A percentile compares a stretch with the other conserved stretches of the same genome.
Conservation (phyloP, 1,140 invertebrate genomes). For the Acromyrmex heyeri region DNA sequence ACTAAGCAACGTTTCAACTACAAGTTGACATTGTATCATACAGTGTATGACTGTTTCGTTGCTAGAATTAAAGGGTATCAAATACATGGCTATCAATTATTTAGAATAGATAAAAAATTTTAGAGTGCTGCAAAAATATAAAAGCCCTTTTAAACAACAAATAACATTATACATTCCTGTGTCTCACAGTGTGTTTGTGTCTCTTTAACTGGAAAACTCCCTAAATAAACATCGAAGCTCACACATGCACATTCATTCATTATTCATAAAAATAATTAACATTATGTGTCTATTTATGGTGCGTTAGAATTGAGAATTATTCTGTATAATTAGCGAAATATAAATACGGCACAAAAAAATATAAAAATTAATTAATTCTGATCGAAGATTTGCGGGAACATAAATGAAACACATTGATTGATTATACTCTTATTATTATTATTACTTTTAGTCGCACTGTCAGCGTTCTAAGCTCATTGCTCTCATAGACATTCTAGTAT, state of each 20-base stretch:
- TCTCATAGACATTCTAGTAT: neutral
- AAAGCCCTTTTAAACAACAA: too few species aligned
- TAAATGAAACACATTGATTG: neutral
- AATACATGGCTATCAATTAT: too few species aligned
- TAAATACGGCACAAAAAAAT: neutral
- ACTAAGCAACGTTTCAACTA: too few species aligned
- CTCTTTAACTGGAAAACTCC: neutral
- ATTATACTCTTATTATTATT: neutral
- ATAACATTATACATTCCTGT: too few species aligned
- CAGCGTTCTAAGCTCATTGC: too few species aligned
- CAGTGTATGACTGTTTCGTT: too few species aligned
- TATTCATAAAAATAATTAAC: neutral
- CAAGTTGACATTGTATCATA: too few species aligned
- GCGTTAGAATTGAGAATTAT: neutral
- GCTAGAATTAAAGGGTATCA: too few species aligned
- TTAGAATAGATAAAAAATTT: too few species aligned
- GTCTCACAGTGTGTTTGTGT: too few species aligned
- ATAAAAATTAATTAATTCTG: slow-evolving; percentile 2
- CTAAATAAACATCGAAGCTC: neutral
- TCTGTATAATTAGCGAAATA: neutral
- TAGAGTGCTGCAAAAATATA: too few species aligned
- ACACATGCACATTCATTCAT: neutral
- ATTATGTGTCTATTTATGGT: neutral
- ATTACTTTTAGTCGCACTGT: too few species aligned
- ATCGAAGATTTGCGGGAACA: neutral